These are phyloP conservation scores for Catocala nupta DNA, from an alignment of 2,888 invertebrate species.

Conservation along the genomic window DNA sequence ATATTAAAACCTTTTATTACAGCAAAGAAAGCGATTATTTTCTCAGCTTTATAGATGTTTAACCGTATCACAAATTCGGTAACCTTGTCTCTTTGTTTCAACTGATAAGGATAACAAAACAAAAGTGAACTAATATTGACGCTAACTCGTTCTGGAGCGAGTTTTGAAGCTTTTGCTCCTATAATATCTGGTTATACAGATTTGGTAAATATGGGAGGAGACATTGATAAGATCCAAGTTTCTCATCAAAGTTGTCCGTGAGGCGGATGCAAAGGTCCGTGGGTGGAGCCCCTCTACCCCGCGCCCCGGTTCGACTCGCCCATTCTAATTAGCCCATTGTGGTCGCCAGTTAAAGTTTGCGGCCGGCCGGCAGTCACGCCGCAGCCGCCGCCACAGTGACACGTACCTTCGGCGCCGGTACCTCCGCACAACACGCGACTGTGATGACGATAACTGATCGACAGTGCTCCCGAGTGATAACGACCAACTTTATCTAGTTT, in stretches of 20 bases:
- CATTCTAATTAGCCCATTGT: slow-evolving; percentile 87
- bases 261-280: slow-evolving; percentile 85
- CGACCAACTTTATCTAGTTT: slow-evolving; percentile 62
- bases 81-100: slow-evolving; percentile 2
- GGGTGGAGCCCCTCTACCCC: slow-evolving; percentile 78
- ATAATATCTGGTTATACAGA: slow-evolving; percentile 14
- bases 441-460: slow-evolving; percentile 82
- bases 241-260: slow-evolving; percentile 74
- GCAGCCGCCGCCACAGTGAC: slow-evolving; percentile 66
- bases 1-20: slow-evolving; percentile 12
- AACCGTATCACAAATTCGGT: background rate
- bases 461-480: slow-evolving; percentile 76
- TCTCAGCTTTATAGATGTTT: background rate
- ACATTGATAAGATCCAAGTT: slow-evolving; percentile 70
- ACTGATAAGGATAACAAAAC: background rate
- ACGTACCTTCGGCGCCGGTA: slow-evolving; percentile 61
- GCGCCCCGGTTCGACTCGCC: slow-evolving; percentile 72
- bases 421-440: slow-evolving; percentile 68
- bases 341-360: slow-evolving; percentile 81
- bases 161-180: background rate
- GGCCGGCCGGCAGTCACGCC: slow-evolving; percentile 82
- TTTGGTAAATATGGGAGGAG: slow-evolving; percentile 51
- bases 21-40: background rate
- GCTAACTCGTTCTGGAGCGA: background rate
- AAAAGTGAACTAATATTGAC: background rate